Base-by-base conservation (phyloP, 2,888 invertebrate species). In the Physocephala rufipes region DNA sequence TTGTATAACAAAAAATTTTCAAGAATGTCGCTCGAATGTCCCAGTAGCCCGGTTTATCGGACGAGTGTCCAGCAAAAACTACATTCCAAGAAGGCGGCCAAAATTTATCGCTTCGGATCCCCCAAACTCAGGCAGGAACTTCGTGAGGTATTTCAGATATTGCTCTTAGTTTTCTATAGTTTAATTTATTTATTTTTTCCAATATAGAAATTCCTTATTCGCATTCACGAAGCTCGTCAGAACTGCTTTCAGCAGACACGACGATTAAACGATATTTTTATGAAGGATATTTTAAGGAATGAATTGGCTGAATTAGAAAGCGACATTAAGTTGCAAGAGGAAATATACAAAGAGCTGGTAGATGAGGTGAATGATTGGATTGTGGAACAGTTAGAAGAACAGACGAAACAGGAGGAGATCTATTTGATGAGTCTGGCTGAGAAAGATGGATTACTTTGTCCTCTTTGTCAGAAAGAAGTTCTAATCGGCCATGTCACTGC, bases 361-460 rank as follows among this genome's bases (percentile, higher is more conserved):
- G 75, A 79, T 0, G 85, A 85, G 64, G 75, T 81, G 2, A 81
- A 84, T 51, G 80, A 82, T 47, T 85, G 85, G 85, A 82, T 82
- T 69, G 78, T 78, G 0, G 69, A 82, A 5, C 80, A 83, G 26
- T 75, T 79, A 49, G 82, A 84, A 71, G 76, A 81, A 67, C 76
- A 85, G 74, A 76, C 78, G 71, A 81, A 84, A 71, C 76, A 81
- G 65, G 76, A 85, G 74, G 77, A 78, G 71, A 21, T 76, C 7
- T 80, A 79, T 67, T 67, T 81, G 21, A 77, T 80, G n/a, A 74
- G 78, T 13, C 72, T 81, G 0, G 80, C 86, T 47, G 87, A 87
- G 71, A 79, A 84, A 69, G 84, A 86, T 64, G 80, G 82, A 77
- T 82, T 89, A 1, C 87, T 89, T 75, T 90, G 90, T 74, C 89